Conservation (phyloP, 2,888 invertebrate species). For the Miltochrista miniata region DNA sequence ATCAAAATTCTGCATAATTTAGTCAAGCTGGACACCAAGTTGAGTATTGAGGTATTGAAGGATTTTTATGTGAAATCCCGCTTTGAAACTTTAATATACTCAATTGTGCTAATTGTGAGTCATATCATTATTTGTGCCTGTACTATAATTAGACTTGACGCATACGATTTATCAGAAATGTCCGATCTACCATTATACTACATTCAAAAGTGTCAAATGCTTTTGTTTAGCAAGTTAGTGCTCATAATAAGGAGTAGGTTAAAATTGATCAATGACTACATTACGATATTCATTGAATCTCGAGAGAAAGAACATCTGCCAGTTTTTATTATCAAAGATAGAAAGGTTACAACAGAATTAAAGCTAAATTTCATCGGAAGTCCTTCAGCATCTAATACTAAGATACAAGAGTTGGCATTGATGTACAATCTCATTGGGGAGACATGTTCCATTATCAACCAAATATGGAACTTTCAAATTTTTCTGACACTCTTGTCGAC, state of each 20-base stretch:
- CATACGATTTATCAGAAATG: conserved; percentile 17
- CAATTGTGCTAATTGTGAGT: conserved; percentile 28
- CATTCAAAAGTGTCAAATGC: conserved; percentile 53
- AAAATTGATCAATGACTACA: conserved; percentile 47
- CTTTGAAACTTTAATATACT: conserved; percentile 20
- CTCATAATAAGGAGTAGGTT: conserved; percentile 49
- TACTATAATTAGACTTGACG: conserved; percentile 31
- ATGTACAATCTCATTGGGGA: conserved; percentile 56
- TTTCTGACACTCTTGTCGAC: conserved; percentile 60
- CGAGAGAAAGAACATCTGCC: conserved; percentile 32
- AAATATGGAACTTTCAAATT: conserved; percentile 60
- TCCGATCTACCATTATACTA: conserved; percentile 39
- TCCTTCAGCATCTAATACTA: conserved; percentile 40
- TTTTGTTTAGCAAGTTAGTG: conserved; percentile 50
- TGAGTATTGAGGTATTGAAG: conserved; percentile 28
- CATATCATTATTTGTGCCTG: conserved; percentile 30
- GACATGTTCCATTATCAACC: conserved; percentile 48
- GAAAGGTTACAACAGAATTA: conserved; percentile 25
- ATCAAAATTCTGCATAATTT: conserved; percentile 43
- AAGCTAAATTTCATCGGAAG: conserved; percentile 43
- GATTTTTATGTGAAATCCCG: conserved; percentile 43
- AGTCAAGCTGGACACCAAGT: conserved; percentile 42
- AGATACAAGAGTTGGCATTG: conserved; percentile 51
- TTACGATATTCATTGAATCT: conserved; percentile 45
- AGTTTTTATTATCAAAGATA: conserved; percentile 41